phyloP scores from a whole-genome alignment of 2,113 vertebrate genomes.

The Cottus gobio region DNA sequence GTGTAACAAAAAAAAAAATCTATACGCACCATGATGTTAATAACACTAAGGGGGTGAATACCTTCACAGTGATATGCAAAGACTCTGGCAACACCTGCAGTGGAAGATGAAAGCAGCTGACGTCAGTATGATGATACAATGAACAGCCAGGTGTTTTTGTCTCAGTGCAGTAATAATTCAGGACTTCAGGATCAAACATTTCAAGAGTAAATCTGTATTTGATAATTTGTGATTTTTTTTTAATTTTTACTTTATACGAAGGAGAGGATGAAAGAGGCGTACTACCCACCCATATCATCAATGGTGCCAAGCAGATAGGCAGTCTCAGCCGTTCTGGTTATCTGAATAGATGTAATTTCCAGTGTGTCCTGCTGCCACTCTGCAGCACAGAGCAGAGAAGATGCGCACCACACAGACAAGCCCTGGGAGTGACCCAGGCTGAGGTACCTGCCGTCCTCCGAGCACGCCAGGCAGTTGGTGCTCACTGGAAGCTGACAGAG shows the following conservation, averaged over 20 bases:
- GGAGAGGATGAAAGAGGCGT: neutral
- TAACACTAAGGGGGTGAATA: constrained; percentile 82
- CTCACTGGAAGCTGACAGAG: constrained; percentile 80
- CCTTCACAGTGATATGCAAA: constrained; percentile 80
- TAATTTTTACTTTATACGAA: neutral
- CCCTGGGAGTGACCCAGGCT: constrained; percentile 83
- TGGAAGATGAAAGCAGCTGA: constrained; percentile 36
- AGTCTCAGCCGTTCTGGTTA: constrained; percentile 68
- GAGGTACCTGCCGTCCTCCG: constrained; percentile 81
- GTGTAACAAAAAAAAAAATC: neutral
- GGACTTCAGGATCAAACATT: neutral
- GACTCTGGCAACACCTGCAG: constrained; percentile 86
- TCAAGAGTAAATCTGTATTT: neutral
- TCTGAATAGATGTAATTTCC: constrained; percentile 83
- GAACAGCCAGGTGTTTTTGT: neutral
- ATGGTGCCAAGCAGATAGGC: constrained; percentile 81
- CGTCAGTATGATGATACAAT: neutral
- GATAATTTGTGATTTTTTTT: neutral
- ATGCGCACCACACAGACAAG: constrained; percentile 80
- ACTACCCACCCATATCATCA: constrained; percentile 88
- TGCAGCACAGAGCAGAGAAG: constrained; percentile 49
- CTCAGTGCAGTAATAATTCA: neutral
- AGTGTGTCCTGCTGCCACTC: constrained; percentile 79
- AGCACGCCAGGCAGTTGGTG: constrained; percentile 82
- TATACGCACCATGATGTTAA: constrained; percentile 87